Evolutionary conservation across 2,797 vertebrate species (phyloP).

Genomic region (Smutsia gigantea): DNA sequence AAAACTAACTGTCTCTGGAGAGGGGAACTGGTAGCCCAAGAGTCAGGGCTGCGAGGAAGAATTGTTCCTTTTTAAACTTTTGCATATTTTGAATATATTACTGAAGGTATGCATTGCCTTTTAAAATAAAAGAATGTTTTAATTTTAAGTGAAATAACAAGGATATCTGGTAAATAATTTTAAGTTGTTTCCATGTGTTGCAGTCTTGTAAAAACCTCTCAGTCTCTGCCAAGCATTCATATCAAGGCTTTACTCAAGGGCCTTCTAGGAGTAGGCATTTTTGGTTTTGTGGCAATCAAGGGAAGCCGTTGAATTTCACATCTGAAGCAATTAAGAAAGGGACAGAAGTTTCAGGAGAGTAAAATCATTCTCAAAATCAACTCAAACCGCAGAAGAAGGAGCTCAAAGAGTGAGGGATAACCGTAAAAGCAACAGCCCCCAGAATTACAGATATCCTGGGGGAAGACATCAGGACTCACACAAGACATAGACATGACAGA

Average conservation of each 20-base stretch:
- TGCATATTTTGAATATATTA: constrained; percentile 1
- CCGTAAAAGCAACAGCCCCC: not conserved
- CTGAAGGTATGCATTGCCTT: not conserved
- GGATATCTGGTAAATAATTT: not conserved
- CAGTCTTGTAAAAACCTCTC: not conserved
- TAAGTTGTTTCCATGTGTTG: not conserved
- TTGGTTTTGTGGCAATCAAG: not conserved
- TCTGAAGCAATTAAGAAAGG: not conserved
- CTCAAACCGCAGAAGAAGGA: not conserved
- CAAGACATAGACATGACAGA: not conserved
- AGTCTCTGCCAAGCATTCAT: not conserved
- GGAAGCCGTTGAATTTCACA: not conserved
- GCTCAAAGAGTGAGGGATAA: not conserved
- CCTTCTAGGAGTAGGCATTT: not conserved
- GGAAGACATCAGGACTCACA: not conserved
- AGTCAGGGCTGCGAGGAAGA: not conserved
- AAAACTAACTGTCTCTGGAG: not conserved
- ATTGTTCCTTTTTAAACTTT: not conserved
- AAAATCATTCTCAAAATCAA: not conserved
- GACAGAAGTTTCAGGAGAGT: not conserved
- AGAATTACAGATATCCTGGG: not conserved
- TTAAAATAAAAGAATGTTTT: not conserved
- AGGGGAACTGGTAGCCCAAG: not conserved
- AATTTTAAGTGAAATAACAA: not conserved
- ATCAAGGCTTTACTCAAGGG: not conserved